Conservation (phyloP, 92 coral and sea anemone genomes). For the Diadumene lineata region DNA sequence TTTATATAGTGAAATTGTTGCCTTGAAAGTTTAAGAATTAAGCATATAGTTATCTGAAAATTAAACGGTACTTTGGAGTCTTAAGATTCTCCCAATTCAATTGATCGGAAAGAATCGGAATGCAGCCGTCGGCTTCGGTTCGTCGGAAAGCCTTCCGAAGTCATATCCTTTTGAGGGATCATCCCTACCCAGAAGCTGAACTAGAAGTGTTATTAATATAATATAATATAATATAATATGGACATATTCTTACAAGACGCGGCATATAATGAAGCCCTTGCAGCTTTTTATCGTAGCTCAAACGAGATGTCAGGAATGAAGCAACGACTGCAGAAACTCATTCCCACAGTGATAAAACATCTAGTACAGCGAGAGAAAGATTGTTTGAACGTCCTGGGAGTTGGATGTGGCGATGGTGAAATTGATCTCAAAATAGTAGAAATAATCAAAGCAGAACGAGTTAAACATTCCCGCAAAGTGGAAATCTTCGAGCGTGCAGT, state of each 20-base stretch:
- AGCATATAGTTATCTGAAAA: too few relatives aligned
- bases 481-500: not conserved
- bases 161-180: too few relatives aligned
- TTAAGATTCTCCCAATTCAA: too few relatives aligned
- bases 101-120: too few relatives aligned
- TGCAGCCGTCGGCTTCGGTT: too few relatives aligned
- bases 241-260: not conserved
- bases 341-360: not conserved
- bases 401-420: constrained; percentile 33
- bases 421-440: constrained; percentile 11
- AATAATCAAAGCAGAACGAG: constrained; percentile 13
- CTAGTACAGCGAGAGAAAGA: not conserved
- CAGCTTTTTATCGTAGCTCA: not conserved
- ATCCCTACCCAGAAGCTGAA: too few relatives aligned
- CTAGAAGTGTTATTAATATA: too few relatives aligned
- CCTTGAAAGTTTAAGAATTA: too few relatives aligned
- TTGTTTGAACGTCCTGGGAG: constrained; percentile 18
- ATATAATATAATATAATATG: too few relatives aligned
- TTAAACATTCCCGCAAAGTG: not conserved
- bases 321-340: not conserved
- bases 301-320: not conserved
- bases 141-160: too few relatives aligned
- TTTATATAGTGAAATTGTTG: too few relatives aligned
- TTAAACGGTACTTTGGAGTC: too few relatives aligned
- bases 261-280: not conserved